phyloP scores from a whole-genome alignment of 2,888 invertebrate species.

The Cancer borealis region DNA sequence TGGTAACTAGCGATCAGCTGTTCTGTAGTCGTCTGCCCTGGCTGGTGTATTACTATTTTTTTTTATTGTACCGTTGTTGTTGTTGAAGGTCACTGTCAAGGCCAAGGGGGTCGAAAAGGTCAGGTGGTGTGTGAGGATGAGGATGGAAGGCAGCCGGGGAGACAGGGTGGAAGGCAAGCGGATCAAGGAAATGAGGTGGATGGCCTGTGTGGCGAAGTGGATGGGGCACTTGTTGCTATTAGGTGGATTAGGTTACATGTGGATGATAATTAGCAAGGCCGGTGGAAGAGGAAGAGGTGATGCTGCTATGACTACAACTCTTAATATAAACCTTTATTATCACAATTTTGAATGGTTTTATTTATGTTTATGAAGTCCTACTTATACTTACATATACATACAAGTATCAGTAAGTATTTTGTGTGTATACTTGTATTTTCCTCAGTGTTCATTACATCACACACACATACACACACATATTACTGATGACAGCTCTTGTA shows the following conservation, averaged over 20 bases:
- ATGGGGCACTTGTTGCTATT: slow-evolving; percentile 29
- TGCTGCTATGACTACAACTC: background rate
- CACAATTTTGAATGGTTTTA: no score
- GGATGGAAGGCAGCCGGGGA: no score
- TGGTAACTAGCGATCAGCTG: slow-evolving; percentile 57
- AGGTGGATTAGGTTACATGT: background rate
- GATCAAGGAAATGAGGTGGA: background rate
- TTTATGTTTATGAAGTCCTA: background rate
- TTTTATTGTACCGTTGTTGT: background rate
- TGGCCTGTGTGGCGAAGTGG: background rate
- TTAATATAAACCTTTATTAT: no score
- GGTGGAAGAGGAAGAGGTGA: background rate
- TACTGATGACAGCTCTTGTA: background rate
- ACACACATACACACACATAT: background rate
- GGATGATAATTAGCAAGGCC: background rate
- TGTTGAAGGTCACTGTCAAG: slow-evolving; percentile 56
- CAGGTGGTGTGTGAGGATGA: background rate
- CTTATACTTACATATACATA: background rate
- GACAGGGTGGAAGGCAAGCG: background rate
- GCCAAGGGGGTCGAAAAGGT: slow-evolving; percentile 10
- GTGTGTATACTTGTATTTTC: background rate
- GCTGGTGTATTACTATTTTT: background rate
- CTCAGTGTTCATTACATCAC: background rate
- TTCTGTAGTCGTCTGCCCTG: slow-evolving; percentile 61
- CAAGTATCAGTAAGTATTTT: background rate